A percentile compares a stretch with the other conserved stretches of the same genome.
These are phyloP conservation scores for Doris montereyensis DNA, from an alignment of 2,888 invertebrate species.

Conservation along the genomic window DNA sequence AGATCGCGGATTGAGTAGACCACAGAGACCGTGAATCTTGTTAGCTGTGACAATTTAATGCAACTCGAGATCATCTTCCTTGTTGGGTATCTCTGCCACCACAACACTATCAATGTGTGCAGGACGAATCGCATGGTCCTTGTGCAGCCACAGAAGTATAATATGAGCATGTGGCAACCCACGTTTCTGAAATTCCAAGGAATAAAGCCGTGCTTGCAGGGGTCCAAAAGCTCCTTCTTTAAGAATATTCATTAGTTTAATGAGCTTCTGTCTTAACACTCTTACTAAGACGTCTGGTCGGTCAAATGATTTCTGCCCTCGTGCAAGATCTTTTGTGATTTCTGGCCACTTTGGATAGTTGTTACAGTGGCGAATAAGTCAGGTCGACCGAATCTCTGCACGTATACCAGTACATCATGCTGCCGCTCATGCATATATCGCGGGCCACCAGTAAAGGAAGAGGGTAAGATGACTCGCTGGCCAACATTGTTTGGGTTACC, in stretches of 20 bases:
- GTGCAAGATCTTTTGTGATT: slow-evolving; percentile 24
- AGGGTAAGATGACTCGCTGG: slow-evolving; percentile 54
- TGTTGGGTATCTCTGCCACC: neutral
- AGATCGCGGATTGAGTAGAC: neutral
- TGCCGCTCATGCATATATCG: slow-evolving; percentile 69
- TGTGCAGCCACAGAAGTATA: neutral
- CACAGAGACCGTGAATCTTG: neutral
- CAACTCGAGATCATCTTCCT: neutral
- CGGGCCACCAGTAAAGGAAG: slow-evolving; percentile 63
- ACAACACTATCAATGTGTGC: neutral
- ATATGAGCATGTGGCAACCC: neutral
- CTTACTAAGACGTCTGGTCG: slow-evolving; percentile 4
- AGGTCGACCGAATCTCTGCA: slow-evolving; percentile 71
- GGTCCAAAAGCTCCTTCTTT: neutral
- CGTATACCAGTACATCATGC: slow-evolving; percentile 73
- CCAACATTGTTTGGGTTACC: slow-evolving; percentile 46
- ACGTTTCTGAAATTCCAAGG: neutral
- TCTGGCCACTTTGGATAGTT: slow-evolving; percentile 45
- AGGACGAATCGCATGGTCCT: neutral
- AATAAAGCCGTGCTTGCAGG: neutral
- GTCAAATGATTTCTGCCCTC: slow-evolving; percentile 4
- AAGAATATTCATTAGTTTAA: slow-evolving; percentile 71
- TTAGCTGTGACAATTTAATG: neutral
- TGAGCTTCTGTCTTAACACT: slow-evolving; percentile 1
- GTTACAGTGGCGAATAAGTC: slow-evolving; percentile 66